phyloP scores from a whole-genome alignment of 2,113 vertebrate species.

The Excalfactoria chinensis region DNA sequence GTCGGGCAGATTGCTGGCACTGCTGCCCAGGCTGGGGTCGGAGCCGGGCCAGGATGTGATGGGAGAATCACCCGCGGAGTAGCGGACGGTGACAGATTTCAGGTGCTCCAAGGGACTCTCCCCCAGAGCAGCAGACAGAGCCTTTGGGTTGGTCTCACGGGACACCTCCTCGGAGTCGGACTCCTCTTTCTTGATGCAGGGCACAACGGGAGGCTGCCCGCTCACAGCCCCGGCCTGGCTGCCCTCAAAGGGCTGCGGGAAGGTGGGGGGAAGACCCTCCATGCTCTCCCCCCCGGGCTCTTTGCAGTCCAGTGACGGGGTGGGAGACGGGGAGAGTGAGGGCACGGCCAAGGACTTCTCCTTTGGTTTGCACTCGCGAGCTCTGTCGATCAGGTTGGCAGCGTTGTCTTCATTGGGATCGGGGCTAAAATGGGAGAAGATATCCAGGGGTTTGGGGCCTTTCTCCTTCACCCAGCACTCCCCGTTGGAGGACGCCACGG shows the following conservation, averaged over 20 bases:
- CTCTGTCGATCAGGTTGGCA: slow-evolving; percentile 35
- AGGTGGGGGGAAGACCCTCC: fast-evolving
- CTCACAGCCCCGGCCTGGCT: fast-evolving
- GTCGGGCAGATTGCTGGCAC: neutral
- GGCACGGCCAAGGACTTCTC: slow-evolving; percentile 63
- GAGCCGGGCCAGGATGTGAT: neutral
- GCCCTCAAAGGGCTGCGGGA: neutral
- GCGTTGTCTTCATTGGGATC: slow-evolving; percentile 5
- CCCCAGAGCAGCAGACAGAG: neutral
- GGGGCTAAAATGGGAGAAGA: slow-evolving; percentile 77
- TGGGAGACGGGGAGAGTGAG: slow-evolving; percentile 29
- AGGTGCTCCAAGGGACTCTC: slow-evolving; percentile 30
- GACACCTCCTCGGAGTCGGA: neutral
- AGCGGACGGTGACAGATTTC: neutral
- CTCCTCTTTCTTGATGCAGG: slow-evolving; percentile 64
- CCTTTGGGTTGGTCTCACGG: neutral
- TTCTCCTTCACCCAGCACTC: slow-evolving; percentile 76
- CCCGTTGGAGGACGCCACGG: slow-evolving; percentile 32
- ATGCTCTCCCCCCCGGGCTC: neutral
- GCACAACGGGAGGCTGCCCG: fast-evolving
- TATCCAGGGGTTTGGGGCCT: slow-evolving; percentile 59
- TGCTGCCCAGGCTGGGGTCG: neutral
- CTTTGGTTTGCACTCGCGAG: slow-evolving; percentile 43
- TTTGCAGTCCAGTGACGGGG: neutral
- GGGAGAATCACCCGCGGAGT: neutral